These are phyloP conservation scores for Leptarthrus brevirostris DNA, from an alignment of 2,888 invertebrate genomes.

Conservation along the genomic window DNA sequence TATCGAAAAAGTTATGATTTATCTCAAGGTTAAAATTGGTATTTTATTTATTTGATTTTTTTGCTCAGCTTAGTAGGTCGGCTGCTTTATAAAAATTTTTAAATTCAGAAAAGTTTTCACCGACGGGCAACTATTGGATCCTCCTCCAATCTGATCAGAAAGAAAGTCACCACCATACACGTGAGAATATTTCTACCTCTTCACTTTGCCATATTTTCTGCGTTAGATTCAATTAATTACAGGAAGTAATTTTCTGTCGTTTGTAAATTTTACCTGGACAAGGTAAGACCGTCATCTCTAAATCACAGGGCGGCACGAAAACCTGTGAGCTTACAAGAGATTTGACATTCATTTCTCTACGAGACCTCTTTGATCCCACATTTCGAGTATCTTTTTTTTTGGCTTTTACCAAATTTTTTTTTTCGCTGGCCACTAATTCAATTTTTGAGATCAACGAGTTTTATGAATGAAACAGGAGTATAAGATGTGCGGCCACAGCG, in stretches of 20 bases:
- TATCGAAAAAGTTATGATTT: constrained; percentile 43
- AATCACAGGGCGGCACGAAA: constrained; percentile 41
- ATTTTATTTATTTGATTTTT: constrained; percentile 17
- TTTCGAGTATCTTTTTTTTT: neutral
- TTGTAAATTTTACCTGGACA: constrained; percentile 28
- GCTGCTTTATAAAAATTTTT: neutral
- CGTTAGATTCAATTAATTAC: constrained; percentile 51
- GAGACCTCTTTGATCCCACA: constrained; percentile 35
- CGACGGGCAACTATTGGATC: constrained; percentile 1
- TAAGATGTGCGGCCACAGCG: neutral
- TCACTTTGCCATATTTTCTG: constrained; percentile 45
- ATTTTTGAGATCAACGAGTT: constrained; percentile 30
- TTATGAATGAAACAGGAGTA: constrained; percentile 43
- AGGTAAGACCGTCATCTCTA: constrained; percentile 33
- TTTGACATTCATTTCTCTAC: constrained; percentile 50
- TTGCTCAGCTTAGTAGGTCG: neutral
- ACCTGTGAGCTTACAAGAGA: constrained; percentile 50
- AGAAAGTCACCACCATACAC: constrained; percentile 44
- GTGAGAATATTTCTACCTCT: constrained; percentile 33
- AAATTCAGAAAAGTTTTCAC: neutral
- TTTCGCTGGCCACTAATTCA: constrained; percentile 10
- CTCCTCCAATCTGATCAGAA: neutral
- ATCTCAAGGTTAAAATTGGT: constrained; percentile 12
- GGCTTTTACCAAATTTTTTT: neutral
- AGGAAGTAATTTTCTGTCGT: constrained; percentile 50